Base-by-base conservation (phyloP, 2,113 vertebrate species). In the Caranx ignobilis region DNA sequence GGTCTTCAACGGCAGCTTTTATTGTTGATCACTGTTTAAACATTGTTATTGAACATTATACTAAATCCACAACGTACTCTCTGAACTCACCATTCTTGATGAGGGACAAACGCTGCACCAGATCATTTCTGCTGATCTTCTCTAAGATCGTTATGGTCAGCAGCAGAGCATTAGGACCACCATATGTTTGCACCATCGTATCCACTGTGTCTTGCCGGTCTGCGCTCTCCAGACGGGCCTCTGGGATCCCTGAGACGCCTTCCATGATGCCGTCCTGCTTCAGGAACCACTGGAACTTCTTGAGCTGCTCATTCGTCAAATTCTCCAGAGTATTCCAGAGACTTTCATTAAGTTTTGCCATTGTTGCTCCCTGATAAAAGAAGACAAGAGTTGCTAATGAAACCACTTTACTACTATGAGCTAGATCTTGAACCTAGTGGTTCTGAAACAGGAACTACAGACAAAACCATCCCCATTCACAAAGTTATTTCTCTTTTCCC, bases 281-380 rank as follows among this genome's bases (percentile, higher is more conserved):
- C 32, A 85, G 57, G 11, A 81, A 52, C 83, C 83, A 85, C 57
- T 85, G 52, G 54, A 85, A 85, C 0, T 34, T 1, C 57, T 81
- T 69, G 43, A 85, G 77, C n/a, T 85, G 5, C 0, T 64, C 16
- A 1, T 8, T 5, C 37, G 5, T 54, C 50, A 85, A 16, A 5
- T n/a, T 0, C 10, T 26, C 1, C 6, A 85, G 31, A 35, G 12
- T 74, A 0, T 5, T 21, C 83, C 57, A 81, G 5, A 81, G 78
- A 21, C 3, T 21, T 61, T 62, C 73, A 50, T 32, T 69, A 34
- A 21, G 11, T 3, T 45, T 43, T 4, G 43, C 15, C 83, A 77
- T 85, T 0, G 10, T 54, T 19, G n/a, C n/a, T 72, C 11, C 26
- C 67, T 52, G 18, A 6, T n/a, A 47, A 47, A 47, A 47, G 3